Base-by-base conservation (phyloP, 2,888 invertebrate genomes). In the Callosobruchus maculatus region DNA sequence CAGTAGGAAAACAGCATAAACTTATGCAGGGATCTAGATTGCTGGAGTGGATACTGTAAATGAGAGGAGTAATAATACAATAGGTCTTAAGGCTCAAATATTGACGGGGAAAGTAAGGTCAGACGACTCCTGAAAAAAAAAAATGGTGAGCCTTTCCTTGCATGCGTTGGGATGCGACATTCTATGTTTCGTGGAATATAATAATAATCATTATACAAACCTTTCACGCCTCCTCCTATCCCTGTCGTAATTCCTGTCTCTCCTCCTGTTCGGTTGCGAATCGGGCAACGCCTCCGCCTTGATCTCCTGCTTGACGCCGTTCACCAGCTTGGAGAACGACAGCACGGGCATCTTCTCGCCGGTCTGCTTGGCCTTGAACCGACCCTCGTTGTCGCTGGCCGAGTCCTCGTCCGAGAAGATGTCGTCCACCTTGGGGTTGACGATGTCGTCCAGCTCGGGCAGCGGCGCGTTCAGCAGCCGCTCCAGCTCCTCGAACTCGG, bases 351-450 rank as follows among this genome's bases (percentile, higher is more conserved):
- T 81, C 66, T 77, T 74, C 21, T 78, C 77, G 66, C 20, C 31
- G 67, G 74, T 70, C 20, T 77, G 68, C 73, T 81, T 81, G 0
- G 81, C 82, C 74, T 86, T 86, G 77, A 87, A 87, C 0, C 87
- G 80, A 0, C 86, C 86, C 76, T 87, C 87, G 75, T 87, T 86
- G 75, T 87, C 88, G 74, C 84, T 83, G 69, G 84, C 85, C 0
- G 86, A 85, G 71, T 87, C 87, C 72, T 87, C 87, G 74, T 87
- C 86, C 0, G 86, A 86, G 78, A 87, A 87, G 7, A 88, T 76
- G 78, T 86, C 84, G 30, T 84, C 84, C 3, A 85, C 49, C 77
- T 82, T 85, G 1, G 83, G 79, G 68, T 83, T 81, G 7, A 83
- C 80, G 20, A 84, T 78, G 3, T 83, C 82, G 30, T 82, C 80